Percentiles rank a stretch among this genome's conserved stretches.
These are phyloP conservation scores for Drosophila kokeensis DNA, from an alignment of 2,888 invertebrate species.

Conservation along the genomic window DNA sequence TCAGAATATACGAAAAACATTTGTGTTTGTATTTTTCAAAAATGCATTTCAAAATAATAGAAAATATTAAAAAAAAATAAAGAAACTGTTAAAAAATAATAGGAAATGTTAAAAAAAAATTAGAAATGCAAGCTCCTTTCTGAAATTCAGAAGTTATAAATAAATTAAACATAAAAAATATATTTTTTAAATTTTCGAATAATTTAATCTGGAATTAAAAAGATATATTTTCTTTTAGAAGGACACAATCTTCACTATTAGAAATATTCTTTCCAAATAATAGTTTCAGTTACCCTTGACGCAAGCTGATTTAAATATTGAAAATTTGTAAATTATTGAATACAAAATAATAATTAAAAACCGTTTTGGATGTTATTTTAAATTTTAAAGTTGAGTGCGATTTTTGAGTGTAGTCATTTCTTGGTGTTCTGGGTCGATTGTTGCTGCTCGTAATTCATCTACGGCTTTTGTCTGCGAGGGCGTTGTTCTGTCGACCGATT, in stretches of 20 bases:
- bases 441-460: conserved; percentile 51
- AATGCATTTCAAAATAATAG: neutral
- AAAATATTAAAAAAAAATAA: neutral
- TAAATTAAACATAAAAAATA: neutral
- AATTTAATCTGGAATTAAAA: neutral
- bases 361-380: neutral
- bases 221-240: neutral
- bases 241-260: neutral
- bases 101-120: neutral
- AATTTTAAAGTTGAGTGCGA: neutral
- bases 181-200: no score
- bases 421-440: conserved; percentile 40
- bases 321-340: neutral
- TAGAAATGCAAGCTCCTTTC: neutral
- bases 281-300: neutral
- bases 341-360: neutral
- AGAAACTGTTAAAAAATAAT: neutral
- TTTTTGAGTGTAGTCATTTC: conserved; percentile 39
- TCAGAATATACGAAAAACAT: neutral
- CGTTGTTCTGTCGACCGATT: conserved; percentile 45
- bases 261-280: neutral
- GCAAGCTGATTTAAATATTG: neutral
- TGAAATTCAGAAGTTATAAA: neutral
- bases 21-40: neutral
- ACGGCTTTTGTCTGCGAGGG: conserved; percentile 51